These are phyloP conservation scores for Stegodyphus dumicola DNA, from an alignment of 1,140 invertebrate species.

Conservation along the genomic window DNA sequence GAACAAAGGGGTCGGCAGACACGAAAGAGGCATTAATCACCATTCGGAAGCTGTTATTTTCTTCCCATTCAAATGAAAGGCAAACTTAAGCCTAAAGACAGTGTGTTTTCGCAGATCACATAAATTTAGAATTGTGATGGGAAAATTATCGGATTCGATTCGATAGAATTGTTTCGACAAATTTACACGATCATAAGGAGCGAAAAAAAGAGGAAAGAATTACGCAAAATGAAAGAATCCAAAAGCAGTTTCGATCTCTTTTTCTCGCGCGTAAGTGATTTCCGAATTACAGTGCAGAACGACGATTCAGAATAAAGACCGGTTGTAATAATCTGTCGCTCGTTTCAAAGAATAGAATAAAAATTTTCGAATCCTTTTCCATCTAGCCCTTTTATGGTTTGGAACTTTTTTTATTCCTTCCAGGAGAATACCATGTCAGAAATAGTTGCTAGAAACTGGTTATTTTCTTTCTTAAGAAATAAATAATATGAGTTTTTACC, in stretches of 20 bases:
- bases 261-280: slow-evolving; percentile 2
- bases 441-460: no score
- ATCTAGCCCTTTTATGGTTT: no score
- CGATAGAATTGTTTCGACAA: slow-evolving; percentile 18
- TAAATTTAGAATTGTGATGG: slow-evolving; percentile 17
- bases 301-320: slow-evolving; percentile 13
- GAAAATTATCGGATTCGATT: slow-evolving; percentile 25
- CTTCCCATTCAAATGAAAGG: slow-evolving; percentile 13
- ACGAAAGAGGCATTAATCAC: slow-evolving; percentile 16
- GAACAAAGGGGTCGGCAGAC: not conserved
- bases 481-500: no score
- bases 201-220: not conserved
- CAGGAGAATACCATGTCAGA: no score
- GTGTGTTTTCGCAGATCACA: not conserved
- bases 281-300: not conserved
- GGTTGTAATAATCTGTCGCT: not conserved
- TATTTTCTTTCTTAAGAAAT: no score
- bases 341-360: no score
- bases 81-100: not conserved
- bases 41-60: slow-evolving; percentile 11
- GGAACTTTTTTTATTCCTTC: no score
- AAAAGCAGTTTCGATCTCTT: not conserved
- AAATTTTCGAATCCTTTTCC: no score
- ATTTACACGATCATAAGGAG: not conserved
- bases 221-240: no score